Conservation (phyloP, 2,888 invertebrate species). For the Sarcophaga variegata region DNA sequence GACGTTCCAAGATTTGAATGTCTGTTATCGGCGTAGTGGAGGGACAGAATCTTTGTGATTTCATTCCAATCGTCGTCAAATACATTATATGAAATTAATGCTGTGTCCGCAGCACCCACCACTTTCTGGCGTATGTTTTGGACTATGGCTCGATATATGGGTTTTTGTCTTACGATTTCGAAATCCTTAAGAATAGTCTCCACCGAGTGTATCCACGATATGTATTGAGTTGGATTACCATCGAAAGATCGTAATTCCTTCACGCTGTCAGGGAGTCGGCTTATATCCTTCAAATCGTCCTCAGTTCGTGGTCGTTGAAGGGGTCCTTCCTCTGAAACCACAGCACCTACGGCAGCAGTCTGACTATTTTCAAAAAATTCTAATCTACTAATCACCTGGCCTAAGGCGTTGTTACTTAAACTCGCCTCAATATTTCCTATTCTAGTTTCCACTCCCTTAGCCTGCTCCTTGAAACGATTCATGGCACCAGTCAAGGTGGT, state of each 20-base stretch:
- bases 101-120: conserved; percentile 58
- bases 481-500: background rate
- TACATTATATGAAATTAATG: conserved; percentile 57
- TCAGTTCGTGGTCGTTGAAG: conserved; percentile 1
- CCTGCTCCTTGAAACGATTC: background rate
- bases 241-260: conserved; percentile 18
- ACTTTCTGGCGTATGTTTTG: conserved; percentile 64
- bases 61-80: conserved; percentile 55
- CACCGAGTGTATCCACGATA: conserved; percentile 5
- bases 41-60: conserved; percentile 63
- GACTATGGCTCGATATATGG: conserved; percentile 58
- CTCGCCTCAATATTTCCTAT: background rate
- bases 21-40: conserved; percentile 70
- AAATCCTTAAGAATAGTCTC: conserved; percentile 40
- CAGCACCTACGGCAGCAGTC: no score
- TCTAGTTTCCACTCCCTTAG: background rate
- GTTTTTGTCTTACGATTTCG: conserved; percentile 47
- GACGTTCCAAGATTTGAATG: conserved; percentile 66
- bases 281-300: conserved; percentile 8
- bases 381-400: no score
- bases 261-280: conserved; percentile 2
- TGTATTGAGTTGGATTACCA: conserved; percentile 7
- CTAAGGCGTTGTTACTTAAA: background rate
- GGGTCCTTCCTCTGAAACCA: background rate
- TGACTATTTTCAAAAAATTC: background rate